phyloP scores from a whole-genome alignment of 2,797 vertebrate genomes.

The Silurus lanzhouensis region DNA sequence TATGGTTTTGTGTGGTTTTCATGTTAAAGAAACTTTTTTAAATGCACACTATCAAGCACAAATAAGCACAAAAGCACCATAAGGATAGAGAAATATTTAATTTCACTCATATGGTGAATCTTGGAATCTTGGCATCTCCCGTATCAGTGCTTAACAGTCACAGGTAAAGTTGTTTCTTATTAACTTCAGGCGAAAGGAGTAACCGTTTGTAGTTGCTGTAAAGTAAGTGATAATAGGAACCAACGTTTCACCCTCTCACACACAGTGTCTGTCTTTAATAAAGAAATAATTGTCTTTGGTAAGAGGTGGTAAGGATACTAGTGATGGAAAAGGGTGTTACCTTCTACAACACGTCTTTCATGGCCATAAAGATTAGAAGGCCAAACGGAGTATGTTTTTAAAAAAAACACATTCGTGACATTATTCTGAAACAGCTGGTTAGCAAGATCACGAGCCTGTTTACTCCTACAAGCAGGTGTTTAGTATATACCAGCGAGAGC shows the following conservation, averaged over 20 bases:
- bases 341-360: background rate
- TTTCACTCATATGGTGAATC: background rate
- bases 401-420: too few species aligned
- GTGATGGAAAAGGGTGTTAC: background rate
- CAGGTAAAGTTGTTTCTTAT: background rate
- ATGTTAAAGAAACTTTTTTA: background rate
- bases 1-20: background rate
- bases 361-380: background rate
- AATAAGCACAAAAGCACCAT: background rate
- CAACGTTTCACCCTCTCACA: background rate
- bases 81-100: background rate
- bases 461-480: background rate
- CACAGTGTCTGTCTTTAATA: background rate
- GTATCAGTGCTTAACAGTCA: background rate
- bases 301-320: background rate
- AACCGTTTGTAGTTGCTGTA: background rate
- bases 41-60: background rate
- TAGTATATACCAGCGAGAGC: background rate
- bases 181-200: background rate
- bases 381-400: background rate
- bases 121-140: background rate
- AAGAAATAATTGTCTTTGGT: background rate
- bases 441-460: background rate
- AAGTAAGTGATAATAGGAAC: background rate
- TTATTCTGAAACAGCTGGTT: background rate